Conservation (phyloP, 2,797 vertebrate species). For the Apogon hyalosoma region DNA sequence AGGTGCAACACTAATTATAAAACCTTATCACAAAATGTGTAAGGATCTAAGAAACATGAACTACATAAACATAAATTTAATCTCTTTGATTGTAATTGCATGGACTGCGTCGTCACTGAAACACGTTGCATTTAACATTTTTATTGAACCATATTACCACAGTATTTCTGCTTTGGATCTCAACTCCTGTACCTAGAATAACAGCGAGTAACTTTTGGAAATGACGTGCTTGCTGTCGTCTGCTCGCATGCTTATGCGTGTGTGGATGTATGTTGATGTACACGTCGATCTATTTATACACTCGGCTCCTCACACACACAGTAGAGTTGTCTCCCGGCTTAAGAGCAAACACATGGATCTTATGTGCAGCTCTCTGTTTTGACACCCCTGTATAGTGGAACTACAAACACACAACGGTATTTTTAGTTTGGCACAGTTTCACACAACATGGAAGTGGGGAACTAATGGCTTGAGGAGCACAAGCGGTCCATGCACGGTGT, state of each 20-base stretch:
- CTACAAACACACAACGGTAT: constrained; percentile 64
- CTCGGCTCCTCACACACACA: constrained; percentile 29
- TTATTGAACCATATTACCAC: too few relatives aligned
- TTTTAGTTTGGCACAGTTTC: constrained; percentile 66
- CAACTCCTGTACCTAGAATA: not conserved
- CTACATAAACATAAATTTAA: too few relatives aligned
- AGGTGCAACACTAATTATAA: too few relatives aligned
- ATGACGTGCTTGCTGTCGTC: not conserved
- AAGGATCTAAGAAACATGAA: too few relatives aligned
- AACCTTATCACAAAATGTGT: too few relatives aligned
- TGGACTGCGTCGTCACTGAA: too few relatives aligned
- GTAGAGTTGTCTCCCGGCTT: constrained; percentile 30
- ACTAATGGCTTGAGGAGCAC: constrained; percentile 29
- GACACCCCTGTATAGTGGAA: constrained; percentile 54
- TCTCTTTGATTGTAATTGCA: too few relatives aligned
- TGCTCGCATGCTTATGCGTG: not conserved
- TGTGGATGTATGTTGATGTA: constrained; percentile 32
- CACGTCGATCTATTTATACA: constrained; percentile 17
- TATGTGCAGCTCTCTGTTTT: constrained; percentile 54
- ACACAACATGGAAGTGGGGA: constrained; percentile 23
- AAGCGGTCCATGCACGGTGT: constrained; percentile 53
- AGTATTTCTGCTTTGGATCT: too few relatives aligned
- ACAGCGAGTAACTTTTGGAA: too few relatives aligned
- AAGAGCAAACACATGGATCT: constrained; percentile 54
- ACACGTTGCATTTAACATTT: too few relatives aligned